A percentile compares a stretch with the other conserved stretches of the same genome.
phyloP scores from a whole-genome alignment of 1,140 invertebrate genomes.

The Hormaphis cornu region DNA sequence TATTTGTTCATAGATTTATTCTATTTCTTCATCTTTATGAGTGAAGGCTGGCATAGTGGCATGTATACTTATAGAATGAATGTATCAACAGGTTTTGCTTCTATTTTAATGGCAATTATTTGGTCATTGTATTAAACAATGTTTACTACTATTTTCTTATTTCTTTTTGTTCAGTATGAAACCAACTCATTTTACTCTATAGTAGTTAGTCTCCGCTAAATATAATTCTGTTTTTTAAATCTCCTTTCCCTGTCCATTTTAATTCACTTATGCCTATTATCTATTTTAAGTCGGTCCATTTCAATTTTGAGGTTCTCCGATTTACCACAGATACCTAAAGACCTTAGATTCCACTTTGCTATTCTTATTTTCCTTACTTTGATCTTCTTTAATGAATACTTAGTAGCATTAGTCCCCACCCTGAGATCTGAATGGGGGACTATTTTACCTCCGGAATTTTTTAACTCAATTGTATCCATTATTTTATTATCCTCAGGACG shows the following conservation, averaged over 20 bases:
- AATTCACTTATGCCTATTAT: constrained; percentile 35
- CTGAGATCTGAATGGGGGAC: neutral
- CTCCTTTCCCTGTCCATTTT: neutral
- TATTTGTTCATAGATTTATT: constrained; percentile 25
- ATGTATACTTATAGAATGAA: constrained; percentile 31
- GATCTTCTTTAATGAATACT: neutral
- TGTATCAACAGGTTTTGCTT: constrained; percentile 1
- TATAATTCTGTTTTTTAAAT: neutral
- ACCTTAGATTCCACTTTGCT: constrained; percentile 36
- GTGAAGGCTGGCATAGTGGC: constrained; percentile 3
- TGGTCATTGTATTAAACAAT: neutral
- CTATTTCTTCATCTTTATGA: constrained; percentile 3
- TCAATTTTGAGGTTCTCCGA: constrained; percentile 33
- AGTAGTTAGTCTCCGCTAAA: neutral
- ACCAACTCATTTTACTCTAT: neutral
- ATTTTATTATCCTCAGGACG: neutral
- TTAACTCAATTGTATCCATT: neutral
- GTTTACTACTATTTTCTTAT: neutral
- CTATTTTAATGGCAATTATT: neutral
- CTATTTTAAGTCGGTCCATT: constrained; percentile 34
- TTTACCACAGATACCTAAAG: constrained; percentile 33
- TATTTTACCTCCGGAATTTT: neutral
- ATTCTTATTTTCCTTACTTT: constrained; percentile 18
- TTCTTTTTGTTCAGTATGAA: neutral
- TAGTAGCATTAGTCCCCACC: neutral